These are phyloP conservation scores for Liasis olivaceus DNA, from an alignment of 2,797 vertebrate species.

Conservation along the genomic window DNA sequence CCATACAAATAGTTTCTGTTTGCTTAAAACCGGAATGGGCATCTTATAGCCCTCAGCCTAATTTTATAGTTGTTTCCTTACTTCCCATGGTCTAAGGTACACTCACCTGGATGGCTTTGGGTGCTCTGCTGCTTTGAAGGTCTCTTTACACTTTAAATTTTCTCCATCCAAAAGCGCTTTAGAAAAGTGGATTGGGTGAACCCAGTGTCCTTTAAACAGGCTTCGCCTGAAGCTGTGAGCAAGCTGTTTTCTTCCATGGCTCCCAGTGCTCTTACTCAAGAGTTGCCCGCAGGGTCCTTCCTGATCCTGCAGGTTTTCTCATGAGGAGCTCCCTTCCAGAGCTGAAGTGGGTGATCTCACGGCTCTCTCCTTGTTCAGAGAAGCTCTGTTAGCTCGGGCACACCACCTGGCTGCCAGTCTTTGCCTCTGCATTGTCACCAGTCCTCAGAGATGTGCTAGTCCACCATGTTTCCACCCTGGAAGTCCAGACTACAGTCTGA, in stretches of 20 bases:
- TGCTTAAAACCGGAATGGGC: not conserved
- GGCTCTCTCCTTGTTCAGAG: not conserved
- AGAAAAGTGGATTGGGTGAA: not conserved
- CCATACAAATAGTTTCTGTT: not conserved
- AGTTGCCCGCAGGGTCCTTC: too few species aligned
- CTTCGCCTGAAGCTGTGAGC: too few species aligned
- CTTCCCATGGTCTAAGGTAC: not conserved
- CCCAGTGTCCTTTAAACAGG: too few species aligned
- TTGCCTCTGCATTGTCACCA: not conserved
- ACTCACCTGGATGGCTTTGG: not conserved
- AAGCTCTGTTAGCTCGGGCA: not conserved
- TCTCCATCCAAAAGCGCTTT: not conserved
- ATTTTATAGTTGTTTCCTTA: not conserved
- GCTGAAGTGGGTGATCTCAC: not conserved
- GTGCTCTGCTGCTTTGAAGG: not conserved
- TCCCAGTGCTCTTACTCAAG: too few species aligned
- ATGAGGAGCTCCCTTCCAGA: not conserved
- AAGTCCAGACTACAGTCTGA: not conserved
- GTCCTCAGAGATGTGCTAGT: not conserved
- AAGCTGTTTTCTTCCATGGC: too few species aligned
- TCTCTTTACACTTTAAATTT: not conserved
- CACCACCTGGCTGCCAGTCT: not conserved
- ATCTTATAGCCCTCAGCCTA: not conserved
- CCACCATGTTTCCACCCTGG: not conserved
- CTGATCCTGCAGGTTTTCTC: not conserved